These are phyloP conservation scores for Diploscapter pachys DNA, from an alignment of 1,140 invertebrate genomes.

Conservation along the genomic window DNA sequence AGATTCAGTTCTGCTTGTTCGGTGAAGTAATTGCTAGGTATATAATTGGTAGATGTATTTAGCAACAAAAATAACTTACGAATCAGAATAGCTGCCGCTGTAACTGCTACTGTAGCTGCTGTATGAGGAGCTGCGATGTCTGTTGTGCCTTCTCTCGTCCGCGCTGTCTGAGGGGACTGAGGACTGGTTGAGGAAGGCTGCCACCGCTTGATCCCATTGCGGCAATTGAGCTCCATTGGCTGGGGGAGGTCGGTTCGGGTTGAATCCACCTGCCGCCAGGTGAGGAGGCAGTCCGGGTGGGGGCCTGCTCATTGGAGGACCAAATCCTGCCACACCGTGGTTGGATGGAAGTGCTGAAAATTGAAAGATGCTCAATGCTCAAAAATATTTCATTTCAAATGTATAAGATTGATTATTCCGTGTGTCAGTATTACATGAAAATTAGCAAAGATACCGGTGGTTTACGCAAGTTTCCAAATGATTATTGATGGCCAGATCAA, in stretches of 20 bases:
- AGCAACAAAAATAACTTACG: neutral
- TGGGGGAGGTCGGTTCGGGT: neutral
- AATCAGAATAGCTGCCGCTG: neutral
- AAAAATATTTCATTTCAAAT: neutral
- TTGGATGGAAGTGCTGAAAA: conserved; percentile 8
- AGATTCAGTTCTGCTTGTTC: neutral
- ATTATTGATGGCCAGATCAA: no score
- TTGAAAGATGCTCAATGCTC: neutral
- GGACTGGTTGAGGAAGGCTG: neutral
- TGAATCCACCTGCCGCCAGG: no score
- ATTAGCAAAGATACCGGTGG: no score
- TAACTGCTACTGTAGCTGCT: conserved; percentile 7
- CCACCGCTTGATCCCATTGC: conserved; percentile 4
- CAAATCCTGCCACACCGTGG: conserved; percentile 8
- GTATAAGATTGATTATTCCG: neutral
- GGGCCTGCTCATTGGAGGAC: no score
- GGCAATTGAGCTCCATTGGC: neutral
- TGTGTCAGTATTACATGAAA: no score
- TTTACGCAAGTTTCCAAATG: no score
- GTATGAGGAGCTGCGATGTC: conserved; percentile 2
- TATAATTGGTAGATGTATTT: no score
- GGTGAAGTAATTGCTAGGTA: no score
- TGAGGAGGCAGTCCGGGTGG: neutral
- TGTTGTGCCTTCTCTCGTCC: neutral
- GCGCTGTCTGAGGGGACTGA: neutral